Base-by-base conservation (phyloP, 2,113 vertebrate species). In the Columba janthina region DNA sequence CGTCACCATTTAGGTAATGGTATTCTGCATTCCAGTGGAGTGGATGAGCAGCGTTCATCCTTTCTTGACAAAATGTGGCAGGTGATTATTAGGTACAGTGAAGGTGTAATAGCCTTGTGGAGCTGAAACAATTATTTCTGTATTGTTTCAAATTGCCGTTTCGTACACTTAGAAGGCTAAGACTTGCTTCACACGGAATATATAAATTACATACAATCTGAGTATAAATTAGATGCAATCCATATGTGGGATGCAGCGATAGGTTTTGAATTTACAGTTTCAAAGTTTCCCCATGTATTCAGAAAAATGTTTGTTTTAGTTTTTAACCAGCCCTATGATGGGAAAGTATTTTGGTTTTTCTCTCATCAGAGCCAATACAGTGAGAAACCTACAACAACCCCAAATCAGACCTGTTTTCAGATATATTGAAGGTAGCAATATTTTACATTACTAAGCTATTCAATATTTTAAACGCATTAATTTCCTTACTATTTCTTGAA, bases 381-480 rank as follows among this genome's bases (percentile, higher is more conserved):
- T 92, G 84, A 93, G 96, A 97, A 94, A 77, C 92, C 69, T 93
- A 69, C 64, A 66, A 78, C 53, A 80, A 65, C 71, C 73, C 79
- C 28, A 88, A 93, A 93, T 87, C 92, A 95, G 88, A 85, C 61
- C 90, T 96, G 76, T 96, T 97, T 96, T 94, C 94, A 96, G 95
- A 88, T 91, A 85, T 48, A 88, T 78, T 79, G 83, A 92, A 95
- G 89, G 96, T 96, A 97, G 94, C 96, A 97, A 90, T 97, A 96
- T 95, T 97, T 96, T 94, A 93, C 90, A 77, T 78, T 97, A 95
- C 94, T 97, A 92, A 88, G 76, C 83, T 94, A 91, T 84, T 82
- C 93, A 84, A 88, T 88, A 96, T 94, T 95, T 97, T 97, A 91
- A 95, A 95, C 95, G 92, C 93, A 95, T 97, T 97, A 87, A 97